phyloP scores from a whole-genome alignment of 2,113 vertebrate species.

The Marmota monax region DNA sequence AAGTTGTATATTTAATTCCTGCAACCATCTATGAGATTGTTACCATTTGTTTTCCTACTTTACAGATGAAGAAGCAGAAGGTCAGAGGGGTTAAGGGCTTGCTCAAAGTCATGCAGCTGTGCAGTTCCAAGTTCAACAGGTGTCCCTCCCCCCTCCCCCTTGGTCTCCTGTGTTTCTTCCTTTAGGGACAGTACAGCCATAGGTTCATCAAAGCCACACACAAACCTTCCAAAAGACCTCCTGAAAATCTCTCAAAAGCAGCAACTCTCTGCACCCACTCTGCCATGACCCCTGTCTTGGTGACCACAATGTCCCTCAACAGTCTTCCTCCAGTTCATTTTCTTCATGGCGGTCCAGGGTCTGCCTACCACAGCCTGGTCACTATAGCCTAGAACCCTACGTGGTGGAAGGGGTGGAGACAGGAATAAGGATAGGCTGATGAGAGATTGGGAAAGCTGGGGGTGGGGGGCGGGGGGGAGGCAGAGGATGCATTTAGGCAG shows the following conservation, averaged over 20 bases:
- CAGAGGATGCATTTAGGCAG: accelerated
- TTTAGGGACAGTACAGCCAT: background rate
- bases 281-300: background rate
- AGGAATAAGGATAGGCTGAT: accelerated
- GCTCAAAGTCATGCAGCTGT: background rate
- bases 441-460: background rate
- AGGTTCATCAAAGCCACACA: background rate
- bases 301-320: accelerated
- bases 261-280: background rate
- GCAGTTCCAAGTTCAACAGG: background rate
- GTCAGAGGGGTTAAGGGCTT: background rate
- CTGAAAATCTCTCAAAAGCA: background rate
- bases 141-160: background rate
- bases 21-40: background rate
- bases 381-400: accelerated
- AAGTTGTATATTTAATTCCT: background rate
- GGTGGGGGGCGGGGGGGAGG: too few relatives aligned
- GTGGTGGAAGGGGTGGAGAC: background rate
- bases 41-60: background rate
- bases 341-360: background rate
- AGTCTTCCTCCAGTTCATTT: background rate
- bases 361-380: background rate
- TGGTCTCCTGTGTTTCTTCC: background rate
- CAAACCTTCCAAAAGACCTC: background rate
- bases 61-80: background rate